Base-by-base conservation (phyloP, 2,888 invertebrate genomes). In the Dusona sp. region DNA sequence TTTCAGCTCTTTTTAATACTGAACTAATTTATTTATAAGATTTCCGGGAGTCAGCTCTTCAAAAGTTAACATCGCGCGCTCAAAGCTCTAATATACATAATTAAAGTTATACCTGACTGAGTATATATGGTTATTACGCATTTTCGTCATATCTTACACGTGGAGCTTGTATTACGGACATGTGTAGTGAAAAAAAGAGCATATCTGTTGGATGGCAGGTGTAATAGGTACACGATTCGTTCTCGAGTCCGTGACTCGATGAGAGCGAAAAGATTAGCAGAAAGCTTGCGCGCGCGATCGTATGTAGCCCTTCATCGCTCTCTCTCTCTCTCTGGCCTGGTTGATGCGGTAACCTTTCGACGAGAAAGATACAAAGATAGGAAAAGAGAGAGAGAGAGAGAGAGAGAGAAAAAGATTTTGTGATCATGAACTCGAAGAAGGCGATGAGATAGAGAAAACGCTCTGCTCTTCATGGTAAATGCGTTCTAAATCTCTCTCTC, bases 211-310 rank as follows among this genome's bases (percentile, higher is more conserved):
- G 51, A 81, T 78, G 81, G 83, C 88, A 87, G 86, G 88, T 87
- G 88, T 87, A 86, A 87, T 85, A 79, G 79, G 68, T 82, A 88
- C 83, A 85, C 81, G 83, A 84, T 87, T 38, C 82, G 70, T 84
- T 80, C 80, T 73, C 80, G 83, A 85, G 70, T 84, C 81, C 85
- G 73, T 84, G 83, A 77, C 85, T 85, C 88, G 87, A 88, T 88
- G 85, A 78, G 85, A 87, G 83, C 82, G 83, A 88, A 79, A 48
- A 87, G 88, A 88, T 88, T 87, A 85, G 83, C 83, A 67, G 42
- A 64, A 67, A 77, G 83, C 83, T 81, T 78, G 85, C 77, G 85
- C 83, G 57, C 29, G 64, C n/a, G 65, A 79, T 67, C 68, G 29
- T 51, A 38, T 42, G 75, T 72, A 64, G 51, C 82, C 36, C 77